Evolutionary conservation across 2,888 invertebrate species (phyloP).

Genomic region (Kuschelorhynchus macadamiae): DNA sequence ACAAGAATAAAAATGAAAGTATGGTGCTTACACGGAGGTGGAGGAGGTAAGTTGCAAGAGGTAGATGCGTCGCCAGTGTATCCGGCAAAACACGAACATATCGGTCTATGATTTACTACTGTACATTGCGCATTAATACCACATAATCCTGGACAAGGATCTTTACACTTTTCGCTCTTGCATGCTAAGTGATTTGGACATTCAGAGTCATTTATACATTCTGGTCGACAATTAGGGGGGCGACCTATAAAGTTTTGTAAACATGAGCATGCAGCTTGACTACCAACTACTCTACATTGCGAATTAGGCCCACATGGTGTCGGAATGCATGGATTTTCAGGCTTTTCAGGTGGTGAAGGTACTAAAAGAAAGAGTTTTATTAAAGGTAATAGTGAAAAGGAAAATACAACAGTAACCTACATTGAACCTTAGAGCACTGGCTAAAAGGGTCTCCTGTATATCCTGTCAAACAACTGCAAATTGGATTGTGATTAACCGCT

Average conservation of each 20-base stretch:
- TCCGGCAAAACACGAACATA: conserved; percentile 87
- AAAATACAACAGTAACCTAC: conserved; percentile 56
- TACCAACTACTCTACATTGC: conserved; percentile 83
- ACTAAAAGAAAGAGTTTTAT: conserved; percentile 63
- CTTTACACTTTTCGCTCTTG: conserved; percentile 83
- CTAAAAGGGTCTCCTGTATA: conserved; percentile 78
- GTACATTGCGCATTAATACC: conserved; percentile 86
- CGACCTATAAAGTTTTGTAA: conserved; percentile 84
- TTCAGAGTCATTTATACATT: conserved; percentile 85
- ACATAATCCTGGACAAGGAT: conserved; percentile 87
- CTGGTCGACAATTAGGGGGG: conserved; percentile 89
- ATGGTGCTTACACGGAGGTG: conserved; percentile 64
- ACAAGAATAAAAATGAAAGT: not conserved
- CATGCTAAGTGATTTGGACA: conserved; percentile 88
- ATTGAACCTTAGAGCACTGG: conserved; percentile 67
- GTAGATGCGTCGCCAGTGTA: conserved; percentile 84
- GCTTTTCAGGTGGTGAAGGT: conserved; percentile 65
- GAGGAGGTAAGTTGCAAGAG: conserved; percentile 68
- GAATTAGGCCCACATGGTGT: conserved; percentile 89
- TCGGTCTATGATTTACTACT: conserved; percentile 86
- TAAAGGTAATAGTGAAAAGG: conserved; percentile 17
- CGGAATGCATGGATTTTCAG: conserved; percentile 80
- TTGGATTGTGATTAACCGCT: conserved; percentile 78
- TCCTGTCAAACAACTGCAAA: conserved; percentile 76
- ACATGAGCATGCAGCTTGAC: conserved; percentile 89